Evolutionary conservation across 2,797 vertebrate genomes (phyloP).

Genomic region (Danionella dracula): DNA sequence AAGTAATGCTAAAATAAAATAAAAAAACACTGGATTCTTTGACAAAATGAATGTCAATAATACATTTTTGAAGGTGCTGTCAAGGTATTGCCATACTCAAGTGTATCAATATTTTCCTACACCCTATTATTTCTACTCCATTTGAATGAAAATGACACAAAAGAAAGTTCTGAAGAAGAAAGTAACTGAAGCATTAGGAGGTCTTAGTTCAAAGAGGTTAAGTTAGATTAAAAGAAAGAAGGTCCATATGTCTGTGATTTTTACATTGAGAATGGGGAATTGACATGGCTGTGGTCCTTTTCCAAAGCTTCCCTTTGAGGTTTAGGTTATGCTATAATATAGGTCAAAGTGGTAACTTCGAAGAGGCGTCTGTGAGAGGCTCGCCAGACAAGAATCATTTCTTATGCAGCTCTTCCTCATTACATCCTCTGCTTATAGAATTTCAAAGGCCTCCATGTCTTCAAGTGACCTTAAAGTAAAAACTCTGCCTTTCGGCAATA

Average conservation of each 20-base stretch:
- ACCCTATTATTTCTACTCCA: too few species aligned
- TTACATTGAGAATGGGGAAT: slow-evolving; percentile 45
- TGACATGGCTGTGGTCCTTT: slow-evolving; percentile 44
- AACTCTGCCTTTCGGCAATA: slow-evolving; percentile 25
- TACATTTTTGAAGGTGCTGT: too few species aligned
- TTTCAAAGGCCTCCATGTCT: slow-evolving; percentile 37
- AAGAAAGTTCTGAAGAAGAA: background rate
- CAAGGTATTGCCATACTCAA: too few species aligned
- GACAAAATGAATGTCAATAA: too few species aligned
- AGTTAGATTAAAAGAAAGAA: background rate
- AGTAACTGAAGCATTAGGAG: background rate
- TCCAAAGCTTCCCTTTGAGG: slow-evolving; percentile 51
- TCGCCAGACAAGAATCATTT: slow-evolving; percentile 53
- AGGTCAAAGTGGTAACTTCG: slow-evolving; percentile 70
- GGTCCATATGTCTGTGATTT: background rate
- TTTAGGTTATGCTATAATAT: slow-evolving; percentile 61
- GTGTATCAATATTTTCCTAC: too few species aligned
- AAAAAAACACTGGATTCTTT: too few species aligned
- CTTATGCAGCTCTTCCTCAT: slow-evolving; percentile 53
- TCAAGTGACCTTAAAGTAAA: slow-evolving; percentile 47
- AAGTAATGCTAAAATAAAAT: too few species aligned
- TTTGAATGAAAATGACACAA: background rate
- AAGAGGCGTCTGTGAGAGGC: slow-evolving; percentile 54
- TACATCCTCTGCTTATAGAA: slow-evolving; percentile 44
- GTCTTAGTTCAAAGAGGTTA: background rate